Base-by-base conservation (phyloP, 2,888 invertebrate species). In the Drosophila sordidula region DNA sequence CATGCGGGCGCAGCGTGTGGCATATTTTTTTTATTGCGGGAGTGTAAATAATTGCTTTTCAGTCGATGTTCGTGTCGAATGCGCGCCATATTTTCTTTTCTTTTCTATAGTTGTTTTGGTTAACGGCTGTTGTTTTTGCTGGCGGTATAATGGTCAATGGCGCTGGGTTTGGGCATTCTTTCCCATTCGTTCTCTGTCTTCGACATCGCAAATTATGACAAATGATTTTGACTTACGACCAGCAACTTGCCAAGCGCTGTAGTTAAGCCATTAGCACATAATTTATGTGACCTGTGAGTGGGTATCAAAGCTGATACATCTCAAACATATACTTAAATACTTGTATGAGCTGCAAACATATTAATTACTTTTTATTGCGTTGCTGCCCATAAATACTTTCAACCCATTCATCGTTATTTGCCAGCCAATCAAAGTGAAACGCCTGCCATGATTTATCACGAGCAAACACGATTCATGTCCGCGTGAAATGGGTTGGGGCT, bases 11-110 rank as follows among this genome's bases (percentile, higher is more conserved):
- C 36, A 45, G 65, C 38, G 54, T 62, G 64, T 57, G 68, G 67
- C 82, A 76, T 74, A 81, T 70, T 87, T 87, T 87, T 86, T 89
- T 84, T 89, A 86, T 84, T 87, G 81, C 75, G 66, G 34, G 72
- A 81, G 77, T 86, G 86, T 84, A 89, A 84, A 89, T 89, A 86
- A 86, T 86, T 89, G 85, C 79, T 87, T 89, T 87, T 77, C 74
- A 83, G 75, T 87, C 71, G 80, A 83, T 75, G 85, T 83, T 88
- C 83, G 78, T 80, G 78, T 70, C 54, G 79, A 87, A 76, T 75
- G 66, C 42, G 49, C 58, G 39, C 66, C 75, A 61, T 69, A 50
- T 59, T 69, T 69, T 59, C n/a, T 26, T 62, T 34, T 34, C 6
- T 25, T 57, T 52, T 50, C 68, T 52, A 41, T 65, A 18, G 38